A percentile compares a stretch with the other conserved stretches of the same genome.
These are phyloP conservation scores for Samia ricini DNA, from an alignment of 1,140 invertebrate genomes.

Conservation along the genomic window DNA sequence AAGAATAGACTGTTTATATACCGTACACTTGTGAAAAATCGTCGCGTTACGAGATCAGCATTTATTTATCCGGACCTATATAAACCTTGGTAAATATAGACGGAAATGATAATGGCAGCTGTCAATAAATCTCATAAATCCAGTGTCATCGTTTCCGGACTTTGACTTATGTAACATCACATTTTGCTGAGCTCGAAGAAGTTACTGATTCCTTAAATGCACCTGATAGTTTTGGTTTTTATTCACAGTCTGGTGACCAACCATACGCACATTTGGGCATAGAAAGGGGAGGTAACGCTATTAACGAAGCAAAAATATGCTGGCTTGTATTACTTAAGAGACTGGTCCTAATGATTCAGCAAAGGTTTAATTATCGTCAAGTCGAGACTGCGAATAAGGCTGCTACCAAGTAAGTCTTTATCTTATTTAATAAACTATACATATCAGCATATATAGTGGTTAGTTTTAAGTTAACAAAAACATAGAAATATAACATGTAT, in stretches of 20 bases:
- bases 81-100: too few species aligned
- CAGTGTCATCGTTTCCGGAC: too few species aligned
- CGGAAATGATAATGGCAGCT: too few species aligned
- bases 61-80: too few species aligned
- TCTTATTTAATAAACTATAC: not conserved
- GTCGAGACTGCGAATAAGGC: constrained; percentile 41
- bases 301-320: constrained; percentile 41
- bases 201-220: too few species aligned
- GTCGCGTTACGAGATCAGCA: too few species aligned
- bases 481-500: constrained; percentile 15
- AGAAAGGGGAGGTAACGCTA: constrained; percentile 47
- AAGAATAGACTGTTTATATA: too few species aligned
- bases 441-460: too few species aligned
- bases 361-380: constrained; percentile 32
- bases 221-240: not conserved
- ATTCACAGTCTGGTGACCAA: constrained; percentile 30
- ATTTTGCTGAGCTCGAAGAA: too few species aligned
- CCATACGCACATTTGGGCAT: constrained; percentile 48
- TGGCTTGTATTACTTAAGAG: constrained; percentile 47
- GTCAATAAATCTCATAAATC: too few species aligned
- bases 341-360: constrained; percentile 42
- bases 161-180: too few species aligned
- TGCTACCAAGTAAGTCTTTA: constrained; percentile 53
- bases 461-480: constrained; percentile 1
- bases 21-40: too few species aligned